Evolutionary conservation across 2,797 vertebrate species (phyloP).

Genomic region (Thaleichthys pacificus): DNA sequence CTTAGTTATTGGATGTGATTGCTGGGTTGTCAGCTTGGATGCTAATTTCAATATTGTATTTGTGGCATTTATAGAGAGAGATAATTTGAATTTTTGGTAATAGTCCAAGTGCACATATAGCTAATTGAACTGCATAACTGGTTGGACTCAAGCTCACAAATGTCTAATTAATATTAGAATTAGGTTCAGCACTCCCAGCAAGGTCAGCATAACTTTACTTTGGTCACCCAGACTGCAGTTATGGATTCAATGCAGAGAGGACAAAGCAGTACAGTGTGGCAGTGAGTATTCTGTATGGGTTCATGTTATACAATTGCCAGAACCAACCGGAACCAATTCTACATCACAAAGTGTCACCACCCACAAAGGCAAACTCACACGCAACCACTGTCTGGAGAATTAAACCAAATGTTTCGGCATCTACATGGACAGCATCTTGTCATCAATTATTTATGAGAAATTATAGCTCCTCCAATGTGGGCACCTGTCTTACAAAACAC

Average conservation of each 20-base stretch:
- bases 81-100: no score
- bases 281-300: no score
- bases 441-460: conserved; percentile 67
- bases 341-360: conserved; percentile 60
- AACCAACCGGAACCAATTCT: conserved; percentile 19
- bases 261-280: neutral
- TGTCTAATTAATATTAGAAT: conserved; percentile 63
- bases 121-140: conserved; percentile 49
- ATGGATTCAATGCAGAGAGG: neutral
- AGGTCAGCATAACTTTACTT: conserved; percentile 59
- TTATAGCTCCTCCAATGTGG: conserved; percentile 48
- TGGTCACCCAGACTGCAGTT: neutral
- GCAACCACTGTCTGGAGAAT: conserved; percentile 29
- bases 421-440: conserved; percentile 52
- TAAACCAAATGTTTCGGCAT: conserved; percentile 41
- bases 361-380: conserved; percentile 57
- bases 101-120: conserved; percentile 34
- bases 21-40: no score
- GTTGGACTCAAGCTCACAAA: conserved; percentile 65
- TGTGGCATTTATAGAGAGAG: no score
- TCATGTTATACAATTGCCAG: no score
- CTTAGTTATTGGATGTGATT: no score
- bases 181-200: conserved; percentile 60
- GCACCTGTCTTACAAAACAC: conserved; percentile 53
- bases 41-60: no score